Evolutionary conservation across 2,113 vertebrate genomes (phyloP), one percentile per base, ranked within the genome.

Genomic region (Cebus imitator): DNA sequence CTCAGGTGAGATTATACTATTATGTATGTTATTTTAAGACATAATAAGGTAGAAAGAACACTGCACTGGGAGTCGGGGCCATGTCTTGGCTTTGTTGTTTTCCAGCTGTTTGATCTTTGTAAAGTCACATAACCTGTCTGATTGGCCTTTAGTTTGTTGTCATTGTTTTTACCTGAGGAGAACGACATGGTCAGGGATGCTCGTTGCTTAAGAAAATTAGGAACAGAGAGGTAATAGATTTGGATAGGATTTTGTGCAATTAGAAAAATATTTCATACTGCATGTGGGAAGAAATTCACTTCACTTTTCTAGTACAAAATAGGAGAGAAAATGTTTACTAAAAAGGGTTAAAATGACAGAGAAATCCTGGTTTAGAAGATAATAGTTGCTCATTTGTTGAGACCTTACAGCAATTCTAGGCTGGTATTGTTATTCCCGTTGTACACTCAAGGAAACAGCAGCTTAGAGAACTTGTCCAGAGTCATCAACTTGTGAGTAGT

Each of bases 261-360:
- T 93, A 78, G 87, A 76, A 93, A 96, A 90, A 48, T 27, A 50
- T n/a, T 96, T 14, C 64, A 4, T 90, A 45, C 80, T 91, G 57
- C 10, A 21, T 83, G 23, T 40, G 61, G 21, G 27, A 25, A 18
- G 37, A n/a, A 27, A 72, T 87, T 79, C 14, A 30, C n/a, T 72
- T 94, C 70, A 73, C 70, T 90, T 94, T 90, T 97, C 57, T 95
- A 57, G 78, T 90, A 57, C 37, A 85, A 61, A 89, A 75, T 75
- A 78, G 76, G 18, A 83, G 32, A 73, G 25, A 81, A 75, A 17
- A 48, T 70, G 3, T 95, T 88, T 95, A 84, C 66, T 50, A n/a
- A 87, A 75, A 84, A 32, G 40, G 25, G 27, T 92, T 87, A 87
- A 91, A 85, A 75, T 96, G 82, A 81, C 32, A 43, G 55, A 64